A percentile compares a stretch with the other conserved stretches of the same genome.
Conservation (phyloP, 2,888 invertebrate genomes). For the Torymus auratus region DNA sequence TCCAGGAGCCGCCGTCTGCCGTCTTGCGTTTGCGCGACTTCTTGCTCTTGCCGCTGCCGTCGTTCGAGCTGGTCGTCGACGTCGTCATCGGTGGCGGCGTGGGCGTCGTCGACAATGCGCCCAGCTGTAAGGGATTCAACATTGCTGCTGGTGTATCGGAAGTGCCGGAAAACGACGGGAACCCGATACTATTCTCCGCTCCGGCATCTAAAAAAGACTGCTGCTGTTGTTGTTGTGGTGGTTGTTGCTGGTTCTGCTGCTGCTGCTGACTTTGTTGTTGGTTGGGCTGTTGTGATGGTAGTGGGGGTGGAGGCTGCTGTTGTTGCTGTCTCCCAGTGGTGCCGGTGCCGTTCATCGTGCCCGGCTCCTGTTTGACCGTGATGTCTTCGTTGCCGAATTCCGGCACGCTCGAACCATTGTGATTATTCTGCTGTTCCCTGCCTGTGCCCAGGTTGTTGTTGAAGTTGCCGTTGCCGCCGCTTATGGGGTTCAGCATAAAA, state of each 20-base stretch:
- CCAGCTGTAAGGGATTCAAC: conserved; percentile 73
- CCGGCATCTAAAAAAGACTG: conserved; percentile 78
- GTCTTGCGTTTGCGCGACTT: conserved; percentile 81
- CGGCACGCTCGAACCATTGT: conserved; percentile 71
- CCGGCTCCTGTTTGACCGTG: conserved; percentile 75
- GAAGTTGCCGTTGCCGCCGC: conserved; percentile 80
- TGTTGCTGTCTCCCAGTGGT: conserved; percentile 64
- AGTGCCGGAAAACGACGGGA: conserved; percentile 77
- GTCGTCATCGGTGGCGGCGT: conserved; percentile 44
- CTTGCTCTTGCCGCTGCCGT: conserved; percentile 75
- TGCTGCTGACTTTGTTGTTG: conserved; percentile 69
- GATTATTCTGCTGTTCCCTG: conserved; percentile 74
- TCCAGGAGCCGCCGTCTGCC: conserved; percentile 81
- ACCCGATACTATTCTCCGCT: conserved; percentile 77
- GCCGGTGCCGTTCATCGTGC: conserved; percentile 70
- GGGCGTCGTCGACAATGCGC: conserved; percentile 56
- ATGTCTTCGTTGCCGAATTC: conserved; percentile 74
- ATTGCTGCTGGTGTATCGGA: conserved; percentile 74
- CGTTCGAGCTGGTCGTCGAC: no score
- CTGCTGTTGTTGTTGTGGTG: conserved; percentile 70
- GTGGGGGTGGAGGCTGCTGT: conserved; percentile 67
- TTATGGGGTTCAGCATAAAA: conserved; percentile 77
- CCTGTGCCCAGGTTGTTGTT: conserved; percentile 84
- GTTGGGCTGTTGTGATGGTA: conserved; percentile 65
- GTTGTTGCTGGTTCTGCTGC: conserved; percentile 67